Evolutionary conservation across 1,140 invertebrate genomes (phyloP).

Genomic region (Brachionus rotundiformis): DNA sequence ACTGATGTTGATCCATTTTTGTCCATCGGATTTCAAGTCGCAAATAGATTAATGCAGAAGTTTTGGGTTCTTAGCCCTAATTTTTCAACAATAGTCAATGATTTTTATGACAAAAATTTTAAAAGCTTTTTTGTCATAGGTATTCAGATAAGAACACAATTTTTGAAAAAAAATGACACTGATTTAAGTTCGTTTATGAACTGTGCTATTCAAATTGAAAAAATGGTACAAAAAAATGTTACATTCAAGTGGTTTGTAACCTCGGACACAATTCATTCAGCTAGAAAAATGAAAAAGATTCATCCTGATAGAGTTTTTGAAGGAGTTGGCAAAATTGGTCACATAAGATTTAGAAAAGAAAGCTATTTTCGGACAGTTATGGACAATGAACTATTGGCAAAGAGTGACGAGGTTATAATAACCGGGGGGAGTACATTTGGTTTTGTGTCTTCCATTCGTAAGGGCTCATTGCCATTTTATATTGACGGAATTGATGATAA

Average conservation of each 20-base stretch:
- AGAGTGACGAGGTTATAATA: background rate
- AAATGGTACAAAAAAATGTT: background rate
- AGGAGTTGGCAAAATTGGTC: background rate
- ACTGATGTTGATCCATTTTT: background rate
- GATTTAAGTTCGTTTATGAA: background rate
- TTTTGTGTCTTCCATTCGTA: background rate
- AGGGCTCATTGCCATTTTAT: slow-evolving; percentile 16
- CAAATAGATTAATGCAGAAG: background rate
- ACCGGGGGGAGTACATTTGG: slow-evolving; percentile 31
- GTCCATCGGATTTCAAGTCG: background rate
- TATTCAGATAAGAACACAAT: slow-evolving; percentile 19
- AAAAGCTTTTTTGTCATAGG: background rate
- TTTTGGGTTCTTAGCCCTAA: background rate
- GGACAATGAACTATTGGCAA: slow-evolving; percentile 6
- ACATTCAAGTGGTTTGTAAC: slow-evolving; percentile 22
- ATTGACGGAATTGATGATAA: background rate
- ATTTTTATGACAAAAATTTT: slow-evolving; percentile 17
- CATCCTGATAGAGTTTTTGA: background rate
- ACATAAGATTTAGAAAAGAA: background rate
- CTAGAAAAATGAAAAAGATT: background rate
- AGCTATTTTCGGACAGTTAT: slow-evolving; percentile 2
- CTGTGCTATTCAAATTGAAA: slow-evolving; percentile 14
- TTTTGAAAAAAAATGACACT: slow-evolving; percentile 26
- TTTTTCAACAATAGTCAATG: background rate
- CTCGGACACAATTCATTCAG: background rate